Evolutionary conservation across 2,888 invertebrate genomes (phyloP), one percentile per base, ranked within the genome.

Genomic region (Drosophila crucigera): DNA sequence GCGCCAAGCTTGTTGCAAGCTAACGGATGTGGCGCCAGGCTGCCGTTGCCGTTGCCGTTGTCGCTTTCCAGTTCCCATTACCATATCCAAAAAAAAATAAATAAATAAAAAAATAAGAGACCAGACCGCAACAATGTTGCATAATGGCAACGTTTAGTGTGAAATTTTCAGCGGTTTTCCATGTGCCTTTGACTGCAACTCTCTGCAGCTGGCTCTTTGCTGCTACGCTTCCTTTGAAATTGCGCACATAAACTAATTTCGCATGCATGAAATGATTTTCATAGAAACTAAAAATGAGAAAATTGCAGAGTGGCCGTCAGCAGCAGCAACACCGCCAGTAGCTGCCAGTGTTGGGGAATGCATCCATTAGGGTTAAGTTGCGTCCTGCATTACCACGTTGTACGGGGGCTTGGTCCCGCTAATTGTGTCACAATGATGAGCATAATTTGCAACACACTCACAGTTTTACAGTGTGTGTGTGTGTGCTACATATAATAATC

Each of bases 361-460:
- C 85, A 88, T 84, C 89, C 83, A 85, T 83, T 81, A 79, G 89
- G 87, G 74, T 73, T 89, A 84, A 83, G 81, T 84, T 83, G 78
- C 68, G 60, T 62, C 47, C 71, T 64, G 31, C 54, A 68, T 58
- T 53, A 59, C 58, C 69, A 54, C 69, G 66, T 64, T 60, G 47
- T 61, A 39, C 14, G 39, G 31, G 67, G 67, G 76, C 63, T 60
- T 30, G 62, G 55, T 69, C 63, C 59, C 72, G 74, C 83, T 86
- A 86, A 86, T 86, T 86, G 85, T 86, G 85, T 86, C 85, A 90
- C 85, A 90, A 88, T 90, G 85, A 86, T 90, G 85, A 90, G 90
- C 90, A 90, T 80, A 87, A 85, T 89, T 85, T 88, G 64, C 83
- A 16, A 54, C 53, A 53, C 53, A 33, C 33, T 16, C 33, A 33